Conservation (phyloP, 2,797 vertebrate species). For the Clangula hyemalis region DNA sequence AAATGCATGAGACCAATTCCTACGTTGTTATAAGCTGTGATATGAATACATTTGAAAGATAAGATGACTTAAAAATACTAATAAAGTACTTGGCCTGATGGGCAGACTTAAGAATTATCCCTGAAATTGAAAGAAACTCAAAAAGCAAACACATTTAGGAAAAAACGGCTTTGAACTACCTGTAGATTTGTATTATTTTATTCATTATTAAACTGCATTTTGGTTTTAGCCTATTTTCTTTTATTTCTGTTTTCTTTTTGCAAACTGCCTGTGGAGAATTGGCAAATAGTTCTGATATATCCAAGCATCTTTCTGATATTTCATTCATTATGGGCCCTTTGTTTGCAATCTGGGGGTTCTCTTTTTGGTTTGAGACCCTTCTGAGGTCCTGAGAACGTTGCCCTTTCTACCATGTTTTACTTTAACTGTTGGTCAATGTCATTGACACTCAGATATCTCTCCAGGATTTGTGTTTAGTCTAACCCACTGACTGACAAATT, state of each 20-base stretch:
- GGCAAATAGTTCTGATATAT: not conserved
- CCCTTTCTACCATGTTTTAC: not conserved
- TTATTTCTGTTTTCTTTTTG: not conserved
- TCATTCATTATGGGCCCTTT: not conserved
- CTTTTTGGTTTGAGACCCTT: not conserved
- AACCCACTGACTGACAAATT: not conserved
- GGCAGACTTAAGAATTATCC: not conserved
- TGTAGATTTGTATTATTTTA: not conserved
- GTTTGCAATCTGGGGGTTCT: not conserved
- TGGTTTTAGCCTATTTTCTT: not conserved
- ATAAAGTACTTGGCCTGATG: not conserved
- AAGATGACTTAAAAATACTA: not conserved
- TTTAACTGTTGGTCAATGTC: not conserved
- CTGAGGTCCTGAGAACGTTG: not conserved
- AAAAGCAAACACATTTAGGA: not conserved
- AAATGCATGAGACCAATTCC: not conserved
- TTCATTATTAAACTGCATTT: not conserved
- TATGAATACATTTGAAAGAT: not conserved
- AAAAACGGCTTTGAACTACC: not conserved
- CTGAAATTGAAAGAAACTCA: not conserved
- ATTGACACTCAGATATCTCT: not conserved
- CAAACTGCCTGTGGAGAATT: not conserved
- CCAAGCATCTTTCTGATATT: not conserved
- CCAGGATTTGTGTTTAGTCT: not conserved
- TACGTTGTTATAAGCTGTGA: not conserved